Evolutionary conservation across 2,888 invertebrate genomes (phyloP).

Genomic region (Tetranychus truncatus): DNA sequence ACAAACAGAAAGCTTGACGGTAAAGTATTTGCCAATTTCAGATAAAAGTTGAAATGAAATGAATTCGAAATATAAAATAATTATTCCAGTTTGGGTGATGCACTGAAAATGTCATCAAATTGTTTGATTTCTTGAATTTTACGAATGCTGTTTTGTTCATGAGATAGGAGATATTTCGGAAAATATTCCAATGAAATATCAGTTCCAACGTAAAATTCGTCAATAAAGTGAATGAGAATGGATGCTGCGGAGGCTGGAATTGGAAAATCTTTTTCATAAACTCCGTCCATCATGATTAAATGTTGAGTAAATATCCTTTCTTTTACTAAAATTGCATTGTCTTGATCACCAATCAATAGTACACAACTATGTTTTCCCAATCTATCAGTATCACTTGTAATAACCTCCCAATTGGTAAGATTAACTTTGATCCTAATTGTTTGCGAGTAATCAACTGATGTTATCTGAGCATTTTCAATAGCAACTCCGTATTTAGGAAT

Average conservation of each 20-base stretch:
- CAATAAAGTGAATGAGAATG: not conserved
- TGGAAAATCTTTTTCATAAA: not conserved
- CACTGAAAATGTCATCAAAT: not conserved
- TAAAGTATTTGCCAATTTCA: no score
- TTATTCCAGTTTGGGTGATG: not conserved
- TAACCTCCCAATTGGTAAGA: not conserved
- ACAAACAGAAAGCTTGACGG: no score
- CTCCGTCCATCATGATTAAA: not conserved
- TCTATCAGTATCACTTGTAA: not conserved
- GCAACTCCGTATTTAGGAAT: conserved; percentile 4
- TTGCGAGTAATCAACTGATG: not conserved
- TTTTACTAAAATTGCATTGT: conserved; percentile 6
- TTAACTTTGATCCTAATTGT: not conserved
- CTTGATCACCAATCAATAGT: not conserved
- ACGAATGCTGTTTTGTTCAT: not conserved
- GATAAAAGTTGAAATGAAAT: no score
- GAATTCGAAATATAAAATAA: no score
- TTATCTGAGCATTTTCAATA: not conserved
- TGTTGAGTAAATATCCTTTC: not conserved
- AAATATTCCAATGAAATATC: not conserved
- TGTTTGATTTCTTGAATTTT: not conserved
- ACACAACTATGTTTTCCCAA: not conserved
- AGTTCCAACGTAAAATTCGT: not conserved
- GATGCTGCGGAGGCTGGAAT: not conserved
- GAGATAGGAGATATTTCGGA: not conserved